A percentile compares a stretch with the other conserved stretches of the same genome.
Conservation (phyloP, 1,140 invertebrate genomes). For the Meloidogyne hapla region DNA sequence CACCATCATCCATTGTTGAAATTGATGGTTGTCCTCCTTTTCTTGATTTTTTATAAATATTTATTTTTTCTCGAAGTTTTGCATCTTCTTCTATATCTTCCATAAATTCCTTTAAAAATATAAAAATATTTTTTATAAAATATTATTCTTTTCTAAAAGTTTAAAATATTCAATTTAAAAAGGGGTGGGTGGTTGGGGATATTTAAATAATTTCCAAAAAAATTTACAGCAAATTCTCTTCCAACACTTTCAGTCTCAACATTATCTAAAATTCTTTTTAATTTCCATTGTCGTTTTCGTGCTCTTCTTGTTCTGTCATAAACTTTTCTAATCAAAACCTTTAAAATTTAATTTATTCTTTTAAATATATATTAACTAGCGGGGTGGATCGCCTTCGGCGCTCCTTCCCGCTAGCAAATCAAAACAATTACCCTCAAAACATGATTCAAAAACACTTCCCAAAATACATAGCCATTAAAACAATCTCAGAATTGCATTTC, state of each 20-base stretch:
- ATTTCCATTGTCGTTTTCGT: constrained; percentile 83
- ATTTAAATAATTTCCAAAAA: too few species aligned
- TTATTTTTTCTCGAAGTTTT: constrained; percentile 81
- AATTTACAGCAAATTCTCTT: constrained; percentile 53
- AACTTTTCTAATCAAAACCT: constrained; percentile 80
- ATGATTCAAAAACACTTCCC: too few species aligned
- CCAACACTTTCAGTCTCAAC: constrained; percentile 56
- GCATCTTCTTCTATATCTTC: constrained; percentile 95
- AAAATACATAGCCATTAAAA: too few species aligned
- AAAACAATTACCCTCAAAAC: too few species aligned
- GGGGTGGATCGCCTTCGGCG: too few species aligned
- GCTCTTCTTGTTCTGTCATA: constrained; percentile 75
- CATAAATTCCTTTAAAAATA: constrained; percentile 72
- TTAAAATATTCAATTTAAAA: too few species aligned
- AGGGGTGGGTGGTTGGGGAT: too few species aligned
- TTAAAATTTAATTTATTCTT: neutral
- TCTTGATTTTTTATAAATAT: constrained; percentile 78
- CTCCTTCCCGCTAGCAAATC: too few species aligned
- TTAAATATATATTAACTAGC: neutral
- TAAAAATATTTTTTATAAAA: too few species aligned
- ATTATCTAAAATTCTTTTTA: constrained; percentile 75
- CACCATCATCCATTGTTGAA: constrained; percentile 69
- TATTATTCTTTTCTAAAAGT: too few species aligned
- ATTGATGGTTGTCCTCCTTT: constrained; percentile 18
- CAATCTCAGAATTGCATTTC: too few species aligned